Percentiles rank a stretch among this genome's conserved stretches.
These are phyloP conservation scores for Eilema sororculum DNA, from an alignment of 2,888 invertebrate genomes.

Conservation along the genomic window DNA sequence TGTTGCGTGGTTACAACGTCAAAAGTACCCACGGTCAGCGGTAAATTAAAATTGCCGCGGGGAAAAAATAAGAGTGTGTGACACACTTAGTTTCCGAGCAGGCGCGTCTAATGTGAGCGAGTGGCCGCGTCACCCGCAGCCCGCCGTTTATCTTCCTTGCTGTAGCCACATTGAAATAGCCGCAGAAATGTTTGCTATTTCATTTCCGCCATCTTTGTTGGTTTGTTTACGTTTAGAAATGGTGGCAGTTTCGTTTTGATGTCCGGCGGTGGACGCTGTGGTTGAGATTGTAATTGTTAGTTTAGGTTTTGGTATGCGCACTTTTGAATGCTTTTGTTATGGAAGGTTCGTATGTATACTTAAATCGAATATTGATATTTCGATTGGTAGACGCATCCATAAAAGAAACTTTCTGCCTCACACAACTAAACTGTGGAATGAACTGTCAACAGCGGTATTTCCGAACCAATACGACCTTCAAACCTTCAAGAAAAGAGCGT, in stretches of 20 bases:
- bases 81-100: conserved; percentile 79
- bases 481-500: no score
- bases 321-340: neutral
- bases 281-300: conserved; percentile 36
- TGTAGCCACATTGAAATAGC: conserved; percentile 78
- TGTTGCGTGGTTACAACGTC: conserved; percentile 68
- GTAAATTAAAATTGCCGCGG: conserved; percentile 83
- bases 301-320: neutral
- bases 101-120: conserved; percentile 82
- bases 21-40: conserved; percentile 80
- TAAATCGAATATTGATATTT: no score
- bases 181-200: conserved; percentile 80
- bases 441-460: no score
- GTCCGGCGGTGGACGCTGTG: conserved; percentile 27
- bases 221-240: conserved; percentile 55
- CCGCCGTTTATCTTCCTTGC: conserved; percentile 82
- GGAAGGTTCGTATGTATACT: no score
- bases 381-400: no score
- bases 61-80: conserved; percentile 81
- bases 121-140: conserved; percentile 83
- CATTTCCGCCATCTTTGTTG: conserved; percentile 64
- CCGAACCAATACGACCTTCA: no score
- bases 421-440: no score
- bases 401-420: no score
- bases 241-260: conserved; percentile 40